Conservation (phyloP, 1,140 invertebrate genomes). For the Lamellibrachia luymesi region DNA sequence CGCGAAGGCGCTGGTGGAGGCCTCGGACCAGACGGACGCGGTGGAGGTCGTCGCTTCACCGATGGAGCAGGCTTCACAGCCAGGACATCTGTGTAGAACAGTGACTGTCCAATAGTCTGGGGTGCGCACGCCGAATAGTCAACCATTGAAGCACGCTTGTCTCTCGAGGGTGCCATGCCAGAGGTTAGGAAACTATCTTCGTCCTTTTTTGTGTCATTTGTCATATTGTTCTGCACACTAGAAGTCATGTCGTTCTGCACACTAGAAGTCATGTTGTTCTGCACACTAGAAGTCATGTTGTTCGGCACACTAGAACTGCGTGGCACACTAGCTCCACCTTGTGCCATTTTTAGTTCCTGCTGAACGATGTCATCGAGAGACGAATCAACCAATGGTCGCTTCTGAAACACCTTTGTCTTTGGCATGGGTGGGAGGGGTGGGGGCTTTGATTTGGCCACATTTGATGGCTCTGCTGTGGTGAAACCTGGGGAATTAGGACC, state of each 20-base stretch:
- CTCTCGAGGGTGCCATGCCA: neutral
- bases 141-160: neutral
- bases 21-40: constrained; percentile 40
- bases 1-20: constrained; percentile 24
- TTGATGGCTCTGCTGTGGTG: neutral
- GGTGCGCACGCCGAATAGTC: neutral
- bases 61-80: neutral
- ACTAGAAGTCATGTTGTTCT: neutral
- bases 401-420: neutral
- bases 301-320: neutral
- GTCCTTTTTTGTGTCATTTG: neutral
- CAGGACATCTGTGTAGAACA: neutral
- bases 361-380: constrained; percentile 19
- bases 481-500: neutral
- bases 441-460: neutral
- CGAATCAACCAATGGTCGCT: neutral
- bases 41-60: constrained; percentile 38
- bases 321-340: constrained; percentile 10
- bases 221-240: neutral
- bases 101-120: neutral
- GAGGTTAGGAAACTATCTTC: neutral
- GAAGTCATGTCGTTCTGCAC: neutral
- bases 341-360: constrained; percentile 7
- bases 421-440: neutral
- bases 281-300: neutral